Evolutionary conservation across 2,888 invertebrate species (phyloP).

Genomic region (Noctua janthe): DNA sequence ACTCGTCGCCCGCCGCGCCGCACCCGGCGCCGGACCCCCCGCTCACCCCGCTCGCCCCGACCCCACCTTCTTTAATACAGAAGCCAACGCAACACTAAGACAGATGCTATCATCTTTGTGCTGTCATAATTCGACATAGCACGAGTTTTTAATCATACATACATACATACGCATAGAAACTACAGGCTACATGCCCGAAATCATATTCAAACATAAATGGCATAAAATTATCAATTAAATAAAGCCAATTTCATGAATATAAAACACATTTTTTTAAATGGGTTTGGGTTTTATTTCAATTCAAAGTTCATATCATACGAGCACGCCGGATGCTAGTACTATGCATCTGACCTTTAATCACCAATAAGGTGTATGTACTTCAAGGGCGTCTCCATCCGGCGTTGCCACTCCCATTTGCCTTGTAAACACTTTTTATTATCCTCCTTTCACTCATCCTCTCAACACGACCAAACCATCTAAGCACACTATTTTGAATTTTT

Average conservation of each 20-base stretch:
- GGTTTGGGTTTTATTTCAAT: not conserved
- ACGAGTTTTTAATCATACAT: slow-evolving; percentile 5
- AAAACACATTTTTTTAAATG: not conserved
- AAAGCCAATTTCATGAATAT: not conserved
- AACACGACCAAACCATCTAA: not conserved
- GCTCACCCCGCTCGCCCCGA: slow-evolving; percentile 54
- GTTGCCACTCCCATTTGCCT: not conserved
- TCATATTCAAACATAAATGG: not conserved
- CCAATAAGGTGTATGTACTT: not conserved
- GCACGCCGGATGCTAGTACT: not conserved
- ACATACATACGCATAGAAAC: not conserved
- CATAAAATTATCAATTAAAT: not conserved
- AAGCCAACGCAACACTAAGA: slow-evolving; percentile 58
- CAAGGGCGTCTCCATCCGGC: not conserved
- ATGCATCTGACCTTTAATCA: not conserved
- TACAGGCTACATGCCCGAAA: not conserved
- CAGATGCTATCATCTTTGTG: slow-evolving; percentile 12
- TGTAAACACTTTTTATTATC: not conserved
- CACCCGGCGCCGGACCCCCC: slow-evolving; percentile 36
- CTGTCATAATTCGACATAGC: not conserved
- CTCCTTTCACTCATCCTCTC: not conserved
- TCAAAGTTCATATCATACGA: not conserved
- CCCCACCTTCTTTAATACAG: slow-evolving; percentile 66
- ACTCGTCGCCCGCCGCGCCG: slow-evolving; percentile 80
- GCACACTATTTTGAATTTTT: not conserved